These are phyloP conservation scores for Indicator maculatus DNA, from an alignment of 2,113 vertebrate species.

Conservation along the genomic window DNA sequence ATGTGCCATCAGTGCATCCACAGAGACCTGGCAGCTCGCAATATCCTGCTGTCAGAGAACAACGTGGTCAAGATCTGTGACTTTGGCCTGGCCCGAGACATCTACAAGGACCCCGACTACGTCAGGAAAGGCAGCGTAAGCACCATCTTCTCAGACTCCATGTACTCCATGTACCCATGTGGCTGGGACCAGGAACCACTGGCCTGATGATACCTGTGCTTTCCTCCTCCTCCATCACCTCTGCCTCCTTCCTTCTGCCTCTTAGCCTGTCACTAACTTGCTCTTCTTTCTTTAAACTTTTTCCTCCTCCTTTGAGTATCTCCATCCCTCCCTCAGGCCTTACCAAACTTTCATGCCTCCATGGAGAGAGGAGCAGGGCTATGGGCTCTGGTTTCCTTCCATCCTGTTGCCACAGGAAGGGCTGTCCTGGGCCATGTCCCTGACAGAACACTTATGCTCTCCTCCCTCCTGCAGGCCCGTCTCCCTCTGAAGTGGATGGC, in stretches of 20 bases:
- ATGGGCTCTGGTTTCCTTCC: not conserved
- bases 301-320: not conserved
- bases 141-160: not conserved
- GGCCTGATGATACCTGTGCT: not conserved
- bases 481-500: conserved; percentile 99
- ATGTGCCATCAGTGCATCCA: conserved; percentile 86
- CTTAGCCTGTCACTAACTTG: not conserved
- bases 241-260: not conserved
- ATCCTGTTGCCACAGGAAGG: not conserved
- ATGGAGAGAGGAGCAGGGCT: not conserved
- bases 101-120: conserved; percentile 99
- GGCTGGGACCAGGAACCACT: not conserved
- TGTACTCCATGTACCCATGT: not conserved
- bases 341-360: not conserved
- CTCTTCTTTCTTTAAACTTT: not conserved
- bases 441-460: not conserved
- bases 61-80: conserved; percentile 99
- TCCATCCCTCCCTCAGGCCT: not conserved
- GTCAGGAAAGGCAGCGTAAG: conserved; percentile 98
- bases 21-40: conserved; percentile 96
- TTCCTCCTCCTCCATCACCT: not conserved
- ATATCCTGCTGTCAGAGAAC: conserved; percentile 95
- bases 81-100: conserved; percentile 95
- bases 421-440: not conserved
- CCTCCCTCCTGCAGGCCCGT: conserved; percentile 81